A percentile compares a stretch with the other conserved stretches of the same genome.
Evolutionary conservation across 1,140 invertebrate genomes (phyloP).

Genomic region (Adoxophyes honmai): DNA sequence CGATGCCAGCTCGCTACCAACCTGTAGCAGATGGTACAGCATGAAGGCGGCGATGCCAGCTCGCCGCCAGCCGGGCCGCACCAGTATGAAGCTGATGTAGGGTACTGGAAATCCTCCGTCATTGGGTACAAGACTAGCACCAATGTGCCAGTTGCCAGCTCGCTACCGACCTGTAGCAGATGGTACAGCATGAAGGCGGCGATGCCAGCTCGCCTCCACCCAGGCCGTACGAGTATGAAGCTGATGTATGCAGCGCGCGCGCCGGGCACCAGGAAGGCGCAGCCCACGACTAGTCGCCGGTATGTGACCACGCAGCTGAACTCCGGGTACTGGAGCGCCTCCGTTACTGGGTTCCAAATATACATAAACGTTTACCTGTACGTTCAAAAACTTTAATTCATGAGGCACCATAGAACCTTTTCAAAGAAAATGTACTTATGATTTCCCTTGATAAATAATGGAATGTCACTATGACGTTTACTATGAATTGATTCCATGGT

Average conservation of each 20-base stretch:
- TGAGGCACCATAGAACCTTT: no score
- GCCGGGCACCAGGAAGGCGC: constrained; percentile 93
- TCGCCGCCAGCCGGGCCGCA: background rate
- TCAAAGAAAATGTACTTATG: no score
- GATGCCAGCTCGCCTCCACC: constrained; percentile 90
- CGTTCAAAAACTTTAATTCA: no score
- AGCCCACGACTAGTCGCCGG: constrained; percentile 89
- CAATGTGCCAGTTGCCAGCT: no score
- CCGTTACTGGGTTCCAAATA: no score
- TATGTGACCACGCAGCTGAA: constrained; percentile 94
- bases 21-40: constrained; percentile 3
- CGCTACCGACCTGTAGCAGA: constrained; percentile 77
- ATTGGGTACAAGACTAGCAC: no score
- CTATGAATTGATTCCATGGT: no score
- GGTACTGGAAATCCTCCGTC: no score
- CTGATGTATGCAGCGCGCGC: constrained; percentile 93
- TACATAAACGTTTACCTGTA: no score
- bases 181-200: constrained; percentile 95
- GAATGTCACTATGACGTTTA: no score
- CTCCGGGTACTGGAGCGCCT: constrained; percentile 93
- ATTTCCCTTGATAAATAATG: no score
- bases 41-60: background rate
- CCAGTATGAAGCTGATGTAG: constrained; percentile 79
- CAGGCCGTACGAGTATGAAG: constrained; percentile 91
- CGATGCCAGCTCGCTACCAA: constrained; percentile 80